Conservation (phyloP, 2,888 invertebrate species). For the Bhutanitis thaidina region DNA sequence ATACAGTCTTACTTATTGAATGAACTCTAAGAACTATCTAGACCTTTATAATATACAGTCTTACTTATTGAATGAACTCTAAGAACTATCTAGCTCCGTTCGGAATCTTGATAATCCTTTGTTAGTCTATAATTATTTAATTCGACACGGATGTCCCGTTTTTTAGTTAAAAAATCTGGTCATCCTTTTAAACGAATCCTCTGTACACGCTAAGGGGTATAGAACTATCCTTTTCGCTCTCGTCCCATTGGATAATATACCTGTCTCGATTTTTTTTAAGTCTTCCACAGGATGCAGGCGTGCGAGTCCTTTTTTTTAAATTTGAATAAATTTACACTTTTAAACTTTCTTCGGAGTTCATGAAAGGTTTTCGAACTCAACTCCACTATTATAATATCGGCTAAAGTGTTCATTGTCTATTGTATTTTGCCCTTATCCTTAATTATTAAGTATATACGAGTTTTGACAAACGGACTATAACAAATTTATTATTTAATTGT, state of each 20-base stretch:
- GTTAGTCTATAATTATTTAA: not conserved
- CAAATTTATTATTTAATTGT: too few relatives aligned
- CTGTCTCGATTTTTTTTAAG: conserved; percentile 30
- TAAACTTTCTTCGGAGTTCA: conserved; percentile 54
- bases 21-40: too few relatives aligned
- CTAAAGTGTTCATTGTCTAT: not conserved
- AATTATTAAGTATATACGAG: too few relatives aligned
- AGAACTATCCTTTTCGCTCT: conserved; percentile 28
- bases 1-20: too few relatives aligned
- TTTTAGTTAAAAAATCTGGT: not conserved
- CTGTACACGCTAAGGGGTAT: conserved; percentile 1
- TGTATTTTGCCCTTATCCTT: not conserved
- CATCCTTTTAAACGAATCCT: not conserved
- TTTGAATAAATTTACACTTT: conserved; percentile 77
- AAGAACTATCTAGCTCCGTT: too few relatives aligned
- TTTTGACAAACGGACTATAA: too few relatives aligned
- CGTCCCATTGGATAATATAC: conserved; percentile 15
- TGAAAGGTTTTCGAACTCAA: conserved; percentile 53
- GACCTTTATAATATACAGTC: too few relatives aligned
- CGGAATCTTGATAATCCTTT: too few relatives aligned
- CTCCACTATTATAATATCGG: conserved; percentile 28
- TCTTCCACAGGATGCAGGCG: conserved; percentile 55
- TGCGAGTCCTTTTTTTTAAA: conserved; percentile 60
- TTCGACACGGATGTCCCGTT: too few relatives aligned
- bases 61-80: too few relatives aligned